Conservation (phyloP, 2,113 vertebrate genomes). For the Campylorhamphus procurvoides region DNA sequence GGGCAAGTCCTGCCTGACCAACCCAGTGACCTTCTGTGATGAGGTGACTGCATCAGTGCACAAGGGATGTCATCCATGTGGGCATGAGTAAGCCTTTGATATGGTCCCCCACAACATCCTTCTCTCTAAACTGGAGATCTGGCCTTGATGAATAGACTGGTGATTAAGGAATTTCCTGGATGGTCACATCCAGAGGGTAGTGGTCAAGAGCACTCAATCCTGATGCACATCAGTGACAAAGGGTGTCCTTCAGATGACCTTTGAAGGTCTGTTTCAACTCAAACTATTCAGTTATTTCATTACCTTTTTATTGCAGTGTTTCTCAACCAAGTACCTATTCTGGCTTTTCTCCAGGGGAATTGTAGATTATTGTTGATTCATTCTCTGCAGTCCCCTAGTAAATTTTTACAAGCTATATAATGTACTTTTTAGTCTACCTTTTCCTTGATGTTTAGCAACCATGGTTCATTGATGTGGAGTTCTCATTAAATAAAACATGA, state of each 20-base stretch:
- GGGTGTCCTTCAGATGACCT: not conserved
- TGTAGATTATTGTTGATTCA: not conserved
- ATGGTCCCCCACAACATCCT: not conserved
- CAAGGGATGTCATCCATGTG: not conserved
- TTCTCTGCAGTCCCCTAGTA: not conserved
- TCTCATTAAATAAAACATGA: slow-evolving; percentile 40
- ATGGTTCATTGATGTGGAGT: not conserved
- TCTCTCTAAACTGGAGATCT: not conserved
- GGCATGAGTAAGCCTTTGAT: not conserved
- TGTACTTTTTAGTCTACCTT: not conserved
- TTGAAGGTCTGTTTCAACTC: not conserved
- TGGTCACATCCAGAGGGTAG: not conserved
- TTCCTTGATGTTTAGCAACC: not conserved
- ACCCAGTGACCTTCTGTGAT: not conserved
- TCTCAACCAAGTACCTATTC: not conserved
- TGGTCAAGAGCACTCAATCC: not conserved
- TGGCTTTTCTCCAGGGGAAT: not conserved
- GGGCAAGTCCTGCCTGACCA: not conserved
- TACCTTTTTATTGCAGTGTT: not conserved
- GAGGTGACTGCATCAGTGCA: not conserved
- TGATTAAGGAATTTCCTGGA: not conserved
- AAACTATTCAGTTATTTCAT: not conserved
- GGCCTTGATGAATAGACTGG: not conserved
- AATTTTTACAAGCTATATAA: not conserved
- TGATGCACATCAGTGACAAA: not conserved